Evolutionary conservation across 2,888 invertebrate genomes (phyloP), one percentile per base, ranked within the genome.

Genomic region (Caenorhabditis wallacei): DNA sequence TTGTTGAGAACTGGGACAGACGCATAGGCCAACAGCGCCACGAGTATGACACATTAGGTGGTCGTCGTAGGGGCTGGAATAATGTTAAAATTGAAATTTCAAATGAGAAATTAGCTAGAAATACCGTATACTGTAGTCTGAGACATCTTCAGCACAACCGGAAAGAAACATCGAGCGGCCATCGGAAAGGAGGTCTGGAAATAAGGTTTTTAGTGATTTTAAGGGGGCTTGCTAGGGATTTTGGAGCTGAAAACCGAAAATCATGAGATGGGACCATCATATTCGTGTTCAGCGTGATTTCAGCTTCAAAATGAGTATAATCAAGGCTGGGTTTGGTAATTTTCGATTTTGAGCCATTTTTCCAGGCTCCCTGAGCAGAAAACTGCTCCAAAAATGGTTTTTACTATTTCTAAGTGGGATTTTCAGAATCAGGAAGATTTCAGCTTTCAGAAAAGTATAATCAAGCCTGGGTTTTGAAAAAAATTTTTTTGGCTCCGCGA

Each of bases 111-210:
- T 22, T 68, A 2, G 24, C 4, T 22, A 11, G 8, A 30, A 40
- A 7, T 22, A 84, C 84, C 68, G 59, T 56, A 84, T 78, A 53
- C 37, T 56, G 54, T 75, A 85, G 43, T 85, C 85, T 0, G 85
- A 75, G 2, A 82, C 72, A 43, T 85, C 85, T 61, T 85, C 85
- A 2, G 85, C 85, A 35, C 85, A 85, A 0, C 85, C 85, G 2
- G 85, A 79, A 0, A 85, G 66, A 26, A 84, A 85, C 81, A 85
- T 84, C 0, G 85, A 79, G 2, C 81, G 74, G 13, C 84, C 85
- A 48, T 85, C 84, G 63, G 81, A 81, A 20, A 81, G 68, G 1
- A 85, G 51, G 26, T 85, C 85, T 85, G 68, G 40, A 82, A 76
- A n/a, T 22, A 35, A 16, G 13, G 1, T 16, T 24, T 43, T 22